These are phyloP conservation scores for Antheraea mylitta DNA, from an alignment of 1,140 invertebrate species.

Conservation along the genomic window DNA sequence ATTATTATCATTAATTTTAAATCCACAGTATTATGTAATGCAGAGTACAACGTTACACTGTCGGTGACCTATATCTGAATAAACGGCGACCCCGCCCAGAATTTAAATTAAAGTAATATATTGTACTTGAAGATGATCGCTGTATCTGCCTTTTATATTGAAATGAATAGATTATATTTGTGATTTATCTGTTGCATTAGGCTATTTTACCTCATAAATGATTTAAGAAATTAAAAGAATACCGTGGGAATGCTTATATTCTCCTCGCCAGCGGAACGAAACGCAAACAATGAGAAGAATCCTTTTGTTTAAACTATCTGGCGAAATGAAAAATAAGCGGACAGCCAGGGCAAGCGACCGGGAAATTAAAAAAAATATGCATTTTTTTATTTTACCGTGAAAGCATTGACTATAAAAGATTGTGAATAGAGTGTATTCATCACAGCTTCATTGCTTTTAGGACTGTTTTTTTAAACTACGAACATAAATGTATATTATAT, in stretches of 20 bases:
- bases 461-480: conserved; percentile 12
- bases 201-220: too few relatives aligned
- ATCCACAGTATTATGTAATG: too few relatives aligned
- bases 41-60: too few relatives aligned
- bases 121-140: too few relatives aligned
- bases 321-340: conserved; percentile 55
- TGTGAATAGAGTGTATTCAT: conserved; percentile 33
- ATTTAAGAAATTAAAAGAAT: background rate
- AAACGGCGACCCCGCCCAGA: too few relatives aligned
- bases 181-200: too few relatives aligned
- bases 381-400: conserved; percentile 42
- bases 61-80: too few relatives aligned
- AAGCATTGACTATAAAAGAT: conserved; percentile 33
- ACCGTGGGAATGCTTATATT: background rate
- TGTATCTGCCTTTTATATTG: too few relatives aligned
- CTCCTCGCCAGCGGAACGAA: background rate
- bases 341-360: conserved; percentile 32
- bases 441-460: conserved; percentile 24
- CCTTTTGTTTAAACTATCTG: conserved; percentile 49
- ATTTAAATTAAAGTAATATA: too few relatives aligned
- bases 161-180: too few relatives aligned
- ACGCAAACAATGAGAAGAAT: conserved; percentile 46
- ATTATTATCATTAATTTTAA: too few relatives aligned
- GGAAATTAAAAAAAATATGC: conserved; percentile 56
- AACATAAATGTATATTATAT: too few relatives aligned